Conservation (phyloP, 2,113 vertebrate genomes). For the Myotis brandtii region DNA sequence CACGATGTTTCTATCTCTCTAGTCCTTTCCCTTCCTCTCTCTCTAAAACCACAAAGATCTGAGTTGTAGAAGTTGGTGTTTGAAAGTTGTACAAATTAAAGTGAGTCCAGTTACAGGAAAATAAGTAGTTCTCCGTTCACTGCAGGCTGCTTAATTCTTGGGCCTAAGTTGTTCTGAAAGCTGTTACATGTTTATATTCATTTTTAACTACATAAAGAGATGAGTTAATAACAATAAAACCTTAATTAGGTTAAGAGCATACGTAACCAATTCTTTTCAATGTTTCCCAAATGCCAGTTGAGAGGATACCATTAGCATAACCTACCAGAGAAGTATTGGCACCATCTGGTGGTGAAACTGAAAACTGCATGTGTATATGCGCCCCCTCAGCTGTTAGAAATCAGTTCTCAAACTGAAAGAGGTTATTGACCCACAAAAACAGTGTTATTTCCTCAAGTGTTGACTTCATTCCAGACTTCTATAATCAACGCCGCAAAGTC, state of each 20-base stretch:
- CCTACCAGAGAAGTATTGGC: not conserved
- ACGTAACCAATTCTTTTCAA: not conserved
- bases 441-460: not conserved
- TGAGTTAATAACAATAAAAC: constrained; percentile 25
- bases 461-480: not conserved
- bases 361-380: not conserved
- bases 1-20: no score
- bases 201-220: constrained; percentile 39
- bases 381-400: not conserved
- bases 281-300: not conserved
- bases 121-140: not conserved
- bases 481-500: not conserved
- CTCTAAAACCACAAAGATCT: not conserved
- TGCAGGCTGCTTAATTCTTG: constrained; percentile 18
- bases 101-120: not conserved
- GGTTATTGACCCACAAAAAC: not conserved
- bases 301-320: not conserved
- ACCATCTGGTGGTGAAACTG: constrained; percentile 57
- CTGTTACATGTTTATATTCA: not conserved
- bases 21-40: no score
- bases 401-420: not conserved
- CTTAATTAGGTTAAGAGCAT: not conserved
- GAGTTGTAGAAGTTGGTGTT: constrained; percentile 20
- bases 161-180: not conserved
- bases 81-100: constrained; percentile 9